Conservation (phyloP, 1,140 invertebrate genomes). For the Zaprionus nigranus region DNA sequence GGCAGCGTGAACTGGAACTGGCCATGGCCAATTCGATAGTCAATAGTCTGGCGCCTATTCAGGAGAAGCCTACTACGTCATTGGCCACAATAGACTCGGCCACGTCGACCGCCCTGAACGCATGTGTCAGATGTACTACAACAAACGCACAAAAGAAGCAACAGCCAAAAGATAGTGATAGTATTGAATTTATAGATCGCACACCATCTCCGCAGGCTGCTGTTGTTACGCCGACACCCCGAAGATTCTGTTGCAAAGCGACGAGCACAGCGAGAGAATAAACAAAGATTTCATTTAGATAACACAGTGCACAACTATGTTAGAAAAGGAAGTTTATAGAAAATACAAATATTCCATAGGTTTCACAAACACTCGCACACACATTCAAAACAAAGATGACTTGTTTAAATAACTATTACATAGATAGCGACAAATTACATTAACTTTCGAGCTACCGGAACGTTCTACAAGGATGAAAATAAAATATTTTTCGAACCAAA, state of each 20-base stretch:
- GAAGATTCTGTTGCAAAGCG: slow-evolving; percentile 44
- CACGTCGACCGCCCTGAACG: slow-evolving; percentile 15
- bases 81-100: slow-evolving; percentile 32
- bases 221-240: slow-evolving; percentile 28
- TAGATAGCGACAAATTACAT: not conserved
- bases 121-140: slow-evolving; percentile 20
- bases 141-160: slow-evolving; percentile 13
- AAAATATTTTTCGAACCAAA: slow-evolving; percentile 44
- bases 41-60: slow-evolving; percentile 76
- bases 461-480: slow-evolving; percentile 23
- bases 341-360: slow-evolving; percentile 37
- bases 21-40: slow-evolving; percentile 86
- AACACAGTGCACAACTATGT: slow-evolving; percentile 19
- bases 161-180: slow-evolving; percentile 67
- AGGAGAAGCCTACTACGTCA: slow-evolving; percentile 62
- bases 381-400: slow-evolving; percentile 1
- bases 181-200: slow-evolving; percentile 82
- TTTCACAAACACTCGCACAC: slow-evolving; percentile 50
- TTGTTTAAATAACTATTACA: slow-evolving; percentile 18
- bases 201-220: slow-evolving; percentile 73
- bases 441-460: slow-evolving; percentile 23
- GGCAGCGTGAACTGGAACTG: slow-evolving; percentile 89
- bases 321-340: not conserved
- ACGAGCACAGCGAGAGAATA: slow-evolving; percentile 50
- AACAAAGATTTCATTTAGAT: slow-evolving; percentile 2